Percentiles rank a stretch among this genome's conserved stretches.
phyloP scores from a whole-genome alignment of 2,797 vertebrate genomes.

The Leptoclinus maculatus region DNA sequence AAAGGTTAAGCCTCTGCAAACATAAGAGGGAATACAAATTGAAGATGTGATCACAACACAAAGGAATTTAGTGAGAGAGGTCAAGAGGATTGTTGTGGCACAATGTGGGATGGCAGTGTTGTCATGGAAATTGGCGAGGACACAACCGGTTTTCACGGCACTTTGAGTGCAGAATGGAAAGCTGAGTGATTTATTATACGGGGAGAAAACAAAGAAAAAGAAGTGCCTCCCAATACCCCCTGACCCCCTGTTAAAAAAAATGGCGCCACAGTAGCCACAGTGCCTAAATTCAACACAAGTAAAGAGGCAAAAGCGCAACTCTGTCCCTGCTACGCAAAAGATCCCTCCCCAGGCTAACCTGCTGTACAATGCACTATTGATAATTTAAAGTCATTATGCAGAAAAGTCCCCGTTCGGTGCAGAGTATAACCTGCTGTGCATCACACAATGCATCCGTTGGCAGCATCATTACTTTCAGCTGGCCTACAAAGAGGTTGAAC shows the following conservation, averaged over 20 bases:
- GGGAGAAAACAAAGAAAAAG: background rate
- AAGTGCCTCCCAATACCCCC: background rate
- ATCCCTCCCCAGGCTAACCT: background rate
- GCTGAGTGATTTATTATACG: conserved; percentile 24
- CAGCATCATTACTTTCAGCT: conserved; percentile 17
- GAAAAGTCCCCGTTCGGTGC: background rate
- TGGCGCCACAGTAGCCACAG: background rate
- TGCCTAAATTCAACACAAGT: background rate
- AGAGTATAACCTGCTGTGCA: conserved; percentile 23
- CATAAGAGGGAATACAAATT: conserved; percentile 28
- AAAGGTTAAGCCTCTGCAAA: conserved; percentile 39
- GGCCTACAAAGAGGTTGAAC: conserved; percentile 16
- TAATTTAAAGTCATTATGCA: conserved; percentile 26
- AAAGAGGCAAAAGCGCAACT: background rate
- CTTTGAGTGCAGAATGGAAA: conserved; percentile 37
- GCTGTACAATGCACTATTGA: conserved; percentile 15
- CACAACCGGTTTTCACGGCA: conserved; percentile 15
- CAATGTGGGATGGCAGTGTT: conserved; percentile 20
- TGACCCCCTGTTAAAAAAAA: background rate
- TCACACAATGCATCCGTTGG: conserved; percentile 37
- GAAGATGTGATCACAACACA: conserved; percentile 42
- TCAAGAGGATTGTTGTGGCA: conserved; percentile 48
- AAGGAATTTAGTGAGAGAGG: conserved; percentile 52
- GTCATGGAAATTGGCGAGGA: conserved; percentile 43
- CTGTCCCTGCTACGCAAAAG: background rate